A percentile compares a stretch with the other conserved stretches of the same genome.
These are phyloP conservation scores for Columbina picui DNA, from an alignment of 2,113 vertebrate genomes.

Conservation along the genomic window DNA sequence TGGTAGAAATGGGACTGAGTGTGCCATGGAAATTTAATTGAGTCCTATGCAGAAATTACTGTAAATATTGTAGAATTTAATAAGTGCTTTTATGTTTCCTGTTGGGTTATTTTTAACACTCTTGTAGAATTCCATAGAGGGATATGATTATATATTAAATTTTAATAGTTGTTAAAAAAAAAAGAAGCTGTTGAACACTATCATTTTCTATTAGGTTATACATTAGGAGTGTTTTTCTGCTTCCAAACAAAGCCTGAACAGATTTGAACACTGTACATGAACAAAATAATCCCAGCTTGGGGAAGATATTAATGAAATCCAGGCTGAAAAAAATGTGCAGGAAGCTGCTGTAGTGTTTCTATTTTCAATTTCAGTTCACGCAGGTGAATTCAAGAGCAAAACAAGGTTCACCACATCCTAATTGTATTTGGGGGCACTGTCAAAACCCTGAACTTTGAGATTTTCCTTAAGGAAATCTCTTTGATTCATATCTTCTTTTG, in stretches of 20 bases:
- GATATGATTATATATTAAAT: constrained; percentile 37
- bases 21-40: constrained; percentile 36
- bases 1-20: neutral
- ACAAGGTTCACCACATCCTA: constrained; percentile 24
- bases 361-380: constrained; percentile 3
- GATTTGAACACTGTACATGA: neutral
- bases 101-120: constrained; percentile 66
- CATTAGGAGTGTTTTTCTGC: neutral
- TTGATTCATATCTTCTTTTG: neutral
- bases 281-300: constrained; percentile 24
- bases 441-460: neutral
- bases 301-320: constrained; percentile 55
- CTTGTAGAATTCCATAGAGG: neutral
- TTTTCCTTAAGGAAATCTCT: constrained; percentile 39
- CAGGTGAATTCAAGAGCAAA: constrained; percentile 56
- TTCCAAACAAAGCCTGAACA: constrained; percentile 45
- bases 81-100: constrained; percentile 63
- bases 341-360: constrained; percentile 19
- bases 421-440: constrained; percentile 3
- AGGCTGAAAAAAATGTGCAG: constrained; percentile 2
- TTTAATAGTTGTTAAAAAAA: constrained; percentile 11
- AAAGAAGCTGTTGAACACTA: neutral
- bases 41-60: constrained; percentile 53
- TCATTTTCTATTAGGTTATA: constrained; percentile 3
- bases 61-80: constrained; percentile 66